Evolutionary conservation across 1,140 invertebrate species (phyloP).

Genomic region (Drosophila teissieri): DNA sequence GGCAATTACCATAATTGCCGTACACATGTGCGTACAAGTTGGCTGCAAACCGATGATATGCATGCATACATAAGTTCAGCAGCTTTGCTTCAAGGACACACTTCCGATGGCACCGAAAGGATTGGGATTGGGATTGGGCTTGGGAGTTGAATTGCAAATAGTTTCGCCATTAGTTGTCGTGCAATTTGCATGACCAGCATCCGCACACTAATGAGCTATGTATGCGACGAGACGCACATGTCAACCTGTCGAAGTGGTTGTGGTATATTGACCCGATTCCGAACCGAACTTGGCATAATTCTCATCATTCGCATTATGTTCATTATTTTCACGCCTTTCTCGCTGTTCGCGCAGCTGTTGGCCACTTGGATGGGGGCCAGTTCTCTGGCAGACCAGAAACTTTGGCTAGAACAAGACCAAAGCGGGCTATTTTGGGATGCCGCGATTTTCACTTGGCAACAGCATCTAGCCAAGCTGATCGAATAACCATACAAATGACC

Average conservation of each 20-base stretch:
- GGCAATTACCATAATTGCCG: constrained; percentile 48
- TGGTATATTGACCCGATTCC: constrained; percentile 55
- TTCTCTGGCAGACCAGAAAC: constrained; percentile 36
- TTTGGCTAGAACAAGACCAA: constrained; percentile 25
- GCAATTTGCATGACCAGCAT: constrained; percentile 42
- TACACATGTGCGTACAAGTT: constrained; percentile 24
- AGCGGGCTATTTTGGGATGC: constrained; percentile 17
- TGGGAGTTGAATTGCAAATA: constrained; percentile 21
- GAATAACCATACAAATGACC: constrained; percentile 19
- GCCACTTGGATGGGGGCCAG: constrained; percentile 31
- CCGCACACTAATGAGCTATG: constrained; percentile 49
- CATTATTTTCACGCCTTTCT: constrained; percentile 20
- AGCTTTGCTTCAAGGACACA: constrained; percentile 25
- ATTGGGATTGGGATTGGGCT: constrained; percentile 7
- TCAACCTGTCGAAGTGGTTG: constrained; percentile 36
- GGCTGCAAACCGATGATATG: constrained; percentile 10
- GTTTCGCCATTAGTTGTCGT: constrained; percentile 39
- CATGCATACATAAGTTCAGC: constrained; percentile 24
- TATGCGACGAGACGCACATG: constrained; percentile 42
- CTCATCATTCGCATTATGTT: constrained; percentile 38
- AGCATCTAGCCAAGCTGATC: background rate
- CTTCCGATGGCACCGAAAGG: constrained; percentile 3
- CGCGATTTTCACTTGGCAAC: constrained; percentile 28
- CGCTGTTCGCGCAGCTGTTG: constrained; percentile 39
- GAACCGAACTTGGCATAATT: constrained; percentile 70